Evolutionary conservation across 2,888 invertebrate genomes (phyloP).

Genomic region (Oscheius sp.): DNA sequence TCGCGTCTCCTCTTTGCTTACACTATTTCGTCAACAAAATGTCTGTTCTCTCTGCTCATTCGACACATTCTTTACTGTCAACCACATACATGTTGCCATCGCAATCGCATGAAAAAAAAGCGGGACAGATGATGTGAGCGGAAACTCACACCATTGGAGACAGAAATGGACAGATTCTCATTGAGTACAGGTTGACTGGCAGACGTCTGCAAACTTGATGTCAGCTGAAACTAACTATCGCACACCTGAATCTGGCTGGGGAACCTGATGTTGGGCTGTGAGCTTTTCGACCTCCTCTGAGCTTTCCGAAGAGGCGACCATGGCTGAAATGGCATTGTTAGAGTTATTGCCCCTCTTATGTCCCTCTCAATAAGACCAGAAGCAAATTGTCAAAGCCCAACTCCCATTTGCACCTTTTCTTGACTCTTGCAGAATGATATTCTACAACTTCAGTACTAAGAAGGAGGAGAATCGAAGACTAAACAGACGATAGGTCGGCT

Average conservation of each 20-base stretch:
- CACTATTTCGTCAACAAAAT: neutral
- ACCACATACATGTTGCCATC: constrained; percentile 1
- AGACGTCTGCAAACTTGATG: constrained; percentile 5
- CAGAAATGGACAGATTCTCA: neutral
- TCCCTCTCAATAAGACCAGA: no score
- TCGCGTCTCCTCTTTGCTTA: neutral
- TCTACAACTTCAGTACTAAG: no score
- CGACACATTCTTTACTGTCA: constrained; percentile 5
- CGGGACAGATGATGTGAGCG: neutral
- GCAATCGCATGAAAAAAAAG: neutral
- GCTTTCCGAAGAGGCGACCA: constrained; percentile 17
- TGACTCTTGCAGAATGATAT: no score
- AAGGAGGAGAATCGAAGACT: no score
- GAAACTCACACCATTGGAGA: neutral
- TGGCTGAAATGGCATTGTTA: constrained; percentile 18
- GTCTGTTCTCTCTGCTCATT: constrained; percentile 4
- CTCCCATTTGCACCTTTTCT: no score
- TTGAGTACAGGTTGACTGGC: constrained; percentile 26
- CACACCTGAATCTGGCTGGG: constrained; percentile 8
- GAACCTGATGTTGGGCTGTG: constrained; percentile 10
- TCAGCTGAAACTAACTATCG: neutral
- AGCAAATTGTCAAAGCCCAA: no score
- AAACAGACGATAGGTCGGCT: no score
- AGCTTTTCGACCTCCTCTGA: constrained; percentile 14
- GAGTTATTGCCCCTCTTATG: no score